Base-by-base conservation (phyloP, 2,888 invertebrate genomes). In the Syrista parreyssii region DNA sequence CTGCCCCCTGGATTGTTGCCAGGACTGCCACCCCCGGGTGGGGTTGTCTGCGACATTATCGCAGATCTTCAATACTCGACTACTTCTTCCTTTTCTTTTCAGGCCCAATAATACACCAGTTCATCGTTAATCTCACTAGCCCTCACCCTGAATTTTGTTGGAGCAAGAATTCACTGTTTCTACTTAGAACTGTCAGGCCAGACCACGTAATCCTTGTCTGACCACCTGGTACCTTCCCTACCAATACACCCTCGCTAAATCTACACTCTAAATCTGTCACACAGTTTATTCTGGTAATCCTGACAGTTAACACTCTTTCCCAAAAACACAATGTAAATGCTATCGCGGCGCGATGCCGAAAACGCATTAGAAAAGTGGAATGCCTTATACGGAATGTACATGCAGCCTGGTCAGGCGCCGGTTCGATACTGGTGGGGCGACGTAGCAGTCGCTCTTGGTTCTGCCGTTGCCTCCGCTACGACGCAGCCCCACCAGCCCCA, bases 351-450 rank as follows among this genome's bases (percentile, higher is more conserved):
- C 55, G 23, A 6, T 55, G 23, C 23, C 55, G 73, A 76, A 68
- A 74, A 79, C 75, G 69, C 35, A 55, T 74, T 75, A 79, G 75
- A 76, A 79, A 80, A 82, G 82, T 80, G 82, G 84, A 88, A 85
- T 84, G 85, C 83, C 82, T 75, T 82, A 74, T 84, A 83, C 77
- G 86, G 84, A 87, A 87, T 86, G 85, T 84, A 81, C 77, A 86
- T 85, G 85, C 85, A 82, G 81, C 79, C 86, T 78, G 81, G 80
- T 83, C 87, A 86, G 88, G 84, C 86, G 91, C 91, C 90, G 89
- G 90, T 91, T 91, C 91, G 90, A 91, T 91, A 91, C 91, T 91
- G 89, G 81, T 82, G 84, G 36, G 74, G 74, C 74, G 79, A 82
- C 78, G 78, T 81, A 82, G 79, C 79, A 77, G 74, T 71, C 31